Conservation (phyloP, 2,113 vertebrate genomes). For the Pelmatolapia mariae region DNA sequence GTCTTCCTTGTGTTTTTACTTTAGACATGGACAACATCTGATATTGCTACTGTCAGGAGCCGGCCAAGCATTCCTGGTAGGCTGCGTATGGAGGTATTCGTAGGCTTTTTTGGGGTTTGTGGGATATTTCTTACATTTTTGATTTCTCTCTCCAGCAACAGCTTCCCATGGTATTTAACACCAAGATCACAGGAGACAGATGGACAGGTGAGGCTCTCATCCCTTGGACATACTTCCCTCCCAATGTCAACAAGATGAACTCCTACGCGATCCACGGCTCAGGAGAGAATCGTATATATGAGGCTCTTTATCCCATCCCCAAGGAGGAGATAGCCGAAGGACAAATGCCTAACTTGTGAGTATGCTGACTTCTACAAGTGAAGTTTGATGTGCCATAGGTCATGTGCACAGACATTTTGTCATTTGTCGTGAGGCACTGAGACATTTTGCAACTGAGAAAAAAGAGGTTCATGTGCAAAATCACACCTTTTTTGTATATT, state of each 20-base stretch:
- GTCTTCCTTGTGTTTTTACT: not conserved
- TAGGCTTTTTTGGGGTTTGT: fast-evolving
- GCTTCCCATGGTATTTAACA: slow-evolving; percentile 64
- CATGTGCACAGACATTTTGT: not conserved
- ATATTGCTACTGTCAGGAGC: slow-evolving; percentile 83
- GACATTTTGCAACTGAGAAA: not conserved
- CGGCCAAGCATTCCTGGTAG: slow-evolving; percentile 82
- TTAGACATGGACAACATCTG: slow-evolving; percentile 89
- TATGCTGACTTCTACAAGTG: not conserved
- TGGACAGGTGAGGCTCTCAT: slow-evolving; percentile 67
- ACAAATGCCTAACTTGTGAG: slow-evolving; percentile 72
- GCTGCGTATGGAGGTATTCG: slow-evolving; percentile 56
- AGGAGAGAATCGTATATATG: slow-evolving; percentile 57
- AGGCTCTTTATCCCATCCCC: slow-evolving; percentile 68
- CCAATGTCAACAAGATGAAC: slow-evolving; percentile 74
- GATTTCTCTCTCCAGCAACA: slow-evolving; percentile 65
- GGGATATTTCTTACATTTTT: not conserved
- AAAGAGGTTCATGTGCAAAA: not conserved
- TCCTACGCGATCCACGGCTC: slow-evolving; percentile 73
- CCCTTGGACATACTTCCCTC: slow-evolving; percentile 70
- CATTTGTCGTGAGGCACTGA: not conserved
- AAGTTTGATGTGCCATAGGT: not conserved
- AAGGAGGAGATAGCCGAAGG: slow-evolving; percentile 48
- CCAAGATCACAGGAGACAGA: slow-evolving; percentile 32
- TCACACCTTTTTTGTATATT: not conserved